Percentiles rank a stretch among this genome's conserved stretches.
These are phyloP conservation scores for Dendrophyllia cribrosa DNA, from an alignment of 64 coral and sea anemone genomes.

Conservation along the genomic window DNA sequence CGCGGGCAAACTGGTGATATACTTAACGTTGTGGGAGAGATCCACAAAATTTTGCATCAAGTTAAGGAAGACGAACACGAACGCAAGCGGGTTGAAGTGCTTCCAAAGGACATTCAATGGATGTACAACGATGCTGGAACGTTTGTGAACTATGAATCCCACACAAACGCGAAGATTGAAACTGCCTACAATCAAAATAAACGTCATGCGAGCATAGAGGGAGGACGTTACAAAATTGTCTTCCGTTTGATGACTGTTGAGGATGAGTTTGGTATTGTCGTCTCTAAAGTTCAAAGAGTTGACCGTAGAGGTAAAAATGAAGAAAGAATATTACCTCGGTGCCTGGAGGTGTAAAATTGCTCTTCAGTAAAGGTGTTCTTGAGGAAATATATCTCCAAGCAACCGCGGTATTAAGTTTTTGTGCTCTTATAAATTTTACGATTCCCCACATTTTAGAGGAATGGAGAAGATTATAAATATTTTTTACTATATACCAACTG, in stretches of 20 bases:
- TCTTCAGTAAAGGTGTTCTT: too few species aligned
- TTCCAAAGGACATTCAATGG: conserved; percentile 71
- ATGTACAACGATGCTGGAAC: neutral
- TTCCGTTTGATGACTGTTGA: neutral
- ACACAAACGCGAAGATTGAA: conserved; percentile 72
- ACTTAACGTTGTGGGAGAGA: conserved; percentile 35
- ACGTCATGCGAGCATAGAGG: neutral
- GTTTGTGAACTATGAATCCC: neutral
- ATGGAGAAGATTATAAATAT: too few species aligned
- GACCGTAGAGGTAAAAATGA: neutral
- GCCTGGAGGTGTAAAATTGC: too few species aligned
- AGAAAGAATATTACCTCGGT: neutral
- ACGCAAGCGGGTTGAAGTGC: conserved; percentile 33
- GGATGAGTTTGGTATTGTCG: neutral
- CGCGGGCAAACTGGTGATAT: conserved; percentile 56
- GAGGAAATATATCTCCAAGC: too few species aligned
- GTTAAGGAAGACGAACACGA: conserved; percentile 53
- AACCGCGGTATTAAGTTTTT: too few species aligned
- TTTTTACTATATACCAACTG: too few species aligned
- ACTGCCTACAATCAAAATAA: conserved; percentile 30
- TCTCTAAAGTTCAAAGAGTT: neutral
- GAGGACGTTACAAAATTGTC: neutral
- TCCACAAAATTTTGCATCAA: conserved; percentile 46
- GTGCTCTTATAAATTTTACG: too few species aligned
- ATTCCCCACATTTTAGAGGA: too few species aligned